A percentile compares a stretch with the other conserved stretches of the same genome.
These are phyloP conservation scores for Parambassis ranga DNA, from an alignment of 2,797 vertebrate genomes.

Conservation along the genomic window DNA sequence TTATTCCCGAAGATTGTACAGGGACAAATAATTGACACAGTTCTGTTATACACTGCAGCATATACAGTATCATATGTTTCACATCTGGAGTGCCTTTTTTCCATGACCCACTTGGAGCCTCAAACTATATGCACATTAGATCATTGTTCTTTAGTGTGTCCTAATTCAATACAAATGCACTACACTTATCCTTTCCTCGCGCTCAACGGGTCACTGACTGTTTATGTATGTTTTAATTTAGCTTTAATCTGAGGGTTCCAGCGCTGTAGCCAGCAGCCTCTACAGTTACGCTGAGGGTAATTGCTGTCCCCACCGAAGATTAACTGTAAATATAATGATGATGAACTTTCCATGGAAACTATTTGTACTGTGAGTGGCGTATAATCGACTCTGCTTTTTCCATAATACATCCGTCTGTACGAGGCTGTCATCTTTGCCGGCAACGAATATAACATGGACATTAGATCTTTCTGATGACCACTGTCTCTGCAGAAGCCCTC, in stretches of 20 bases:
- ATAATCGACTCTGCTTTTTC: constrained; percentile 34
- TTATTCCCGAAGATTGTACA: no score
- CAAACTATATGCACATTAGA: constrained; percentile 43
- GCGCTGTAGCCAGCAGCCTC: constrained; percentile 23
- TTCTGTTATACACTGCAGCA: background rate
- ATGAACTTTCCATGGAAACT: constrained; percentile 67
- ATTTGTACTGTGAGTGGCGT: constrained; percentile 38
- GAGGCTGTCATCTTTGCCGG: constrained; percentile 8
- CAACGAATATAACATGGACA: constrained; percentile 8
- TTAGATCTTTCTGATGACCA: constrained; percentile 9
- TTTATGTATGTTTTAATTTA: constrained; percentile 55
- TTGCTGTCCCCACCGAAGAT: constrained; percentile 52
- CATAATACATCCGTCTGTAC: no score
- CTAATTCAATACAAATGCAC: constrained; percentile 66
- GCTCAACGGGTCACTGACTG: constrained; percentile 40
- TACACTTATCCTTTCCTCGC: constrained; percentile 12
- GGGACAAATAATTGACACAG: background rate
- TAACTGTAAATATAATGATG: constrained; percentile 62
- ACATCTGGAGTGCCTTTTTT: constrained; percentile 47
- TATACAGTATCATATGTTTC: constrained; percentile 17
- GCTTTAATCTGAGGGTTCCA: constrained; percentile 34
- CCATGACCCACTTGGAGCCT: constrained; percentile 43
- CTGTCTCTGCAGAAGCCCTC: constrained; percentile 5
- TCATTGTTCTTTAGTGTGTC: constrained; percentile 54
- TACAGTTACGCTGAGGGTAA: constrained; percentile 40